A percentile compares a stretch with the other conserved stretches of the same genome.
Evolutionary conservation across 2,113 vertebrate genomes (phyloP).

Genomic region (Corythaeola cristata): DNA sequence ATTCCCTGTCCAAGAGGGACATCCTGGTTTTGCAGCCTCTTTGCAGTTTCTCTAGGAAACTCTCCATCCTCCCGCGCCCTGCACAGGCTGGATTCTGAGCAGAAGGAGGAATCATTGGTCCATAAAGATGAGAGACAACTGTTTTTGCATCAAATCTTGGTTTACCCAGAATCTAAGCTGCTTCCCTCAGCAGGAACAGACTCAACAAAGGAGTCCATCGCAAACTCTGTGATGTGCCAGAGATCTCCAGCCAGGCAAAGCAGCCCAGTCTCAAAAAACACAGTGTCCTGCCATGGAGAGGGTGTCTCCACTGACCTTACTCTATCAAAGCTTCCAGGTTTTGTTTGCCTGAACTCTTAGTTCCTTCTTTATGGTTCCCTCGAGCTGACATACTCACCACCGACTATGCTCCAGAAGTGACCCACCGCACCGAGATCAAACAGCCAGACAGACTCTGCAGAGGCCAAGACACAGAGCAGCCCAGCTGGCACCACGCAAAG

Average conservation of each 20-base stretch:
- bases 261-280: slow-evolving; percentile 35
- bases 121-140: neutral
- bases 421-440: neutral
- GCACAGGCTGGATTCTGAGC: neutral
- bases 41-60: neutral
- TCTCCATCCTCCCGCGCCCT: neutral
- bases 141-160: neutral
- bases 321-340: slow-evolving; percentile 31
- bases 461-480: neutral
- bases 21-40: neutral
- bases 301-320: slow-evolving; percentile 10
- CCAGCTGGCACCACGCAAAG: neutral
- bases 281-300: neutral
- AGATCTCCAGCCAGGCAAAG: slow-evolving; percentile 48
- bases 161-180: neutral
- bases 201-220: neutral
- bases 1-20: neutral
- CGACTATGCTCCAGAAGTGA: neutral
- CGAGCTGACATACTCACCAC: neutral
- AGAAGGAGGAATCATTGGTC: neutral
- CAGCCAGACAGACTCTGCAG: neutral
- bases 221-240: neutral
- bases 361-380: slow-evolving; percentile 9
- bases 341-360: slow-evolving; percentile 16
- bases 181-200: neutral